Evolutionary conservation across 2,888 invertebrate species (phyloP).

Genomic region (Heliconius erato): DNA sequence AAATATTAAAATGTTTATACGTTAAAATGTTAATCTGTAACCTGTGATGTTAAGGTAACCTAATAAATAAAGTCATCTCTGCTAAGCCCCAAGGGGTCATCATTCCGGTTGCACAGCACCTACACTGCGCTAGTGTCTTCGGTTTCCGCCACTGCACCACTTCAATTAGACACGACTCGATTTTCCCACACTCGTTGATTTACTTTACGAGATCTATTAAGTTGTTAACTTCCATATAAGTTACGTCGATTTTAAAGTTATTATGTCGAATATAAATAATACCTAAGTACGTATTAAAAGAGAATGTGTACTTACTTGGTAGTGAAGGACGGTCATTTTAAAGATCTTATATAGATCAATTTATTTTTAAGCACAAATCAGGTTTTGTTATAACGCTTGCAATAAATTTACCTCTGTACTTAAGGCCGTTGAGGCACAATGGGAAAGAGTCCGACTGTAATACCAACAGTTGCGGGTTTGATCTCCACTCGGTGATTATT

Average conservation of each 20-base stretch:
- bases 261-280: background rate
- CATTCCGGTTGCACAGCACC: background rate
- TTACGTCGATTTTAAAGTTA: background rate
- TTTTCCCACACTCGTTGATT: background rate
- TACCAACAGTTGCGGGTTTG: background rate
- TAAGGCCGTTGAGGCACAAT: too few relatives aligned
- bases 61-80: background rate
- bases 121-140: background rate
- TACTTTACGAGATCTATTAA: conserved; percentile 8
- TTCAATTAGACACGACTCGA: background rate
- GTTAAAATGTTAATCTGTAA: too few relatives aligned
- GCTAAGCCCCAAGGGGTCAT: background rate
- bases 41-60: too few relatives aligned
- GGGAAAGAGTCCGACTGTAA: too few relatives aligned
- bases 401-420: background rate
- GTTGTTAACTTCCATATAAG: conserved; percentile 11
- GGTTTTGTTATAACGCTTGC: background rate
- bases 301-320: background rate
- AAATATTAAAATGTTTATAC: too few relatives aligned
- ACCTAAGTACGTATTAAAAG: background rate
- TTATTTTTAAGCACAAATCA: background rate
- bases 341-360: background rate
- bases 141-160: background rate
- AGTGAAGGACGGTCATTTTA: background rate
- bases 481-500: background rate